These are phyloP conservation scores for Prinia subflava DNA, from an alignment of 2,113 vertebrate genomes.

Conservation along the genomic window DNA sequence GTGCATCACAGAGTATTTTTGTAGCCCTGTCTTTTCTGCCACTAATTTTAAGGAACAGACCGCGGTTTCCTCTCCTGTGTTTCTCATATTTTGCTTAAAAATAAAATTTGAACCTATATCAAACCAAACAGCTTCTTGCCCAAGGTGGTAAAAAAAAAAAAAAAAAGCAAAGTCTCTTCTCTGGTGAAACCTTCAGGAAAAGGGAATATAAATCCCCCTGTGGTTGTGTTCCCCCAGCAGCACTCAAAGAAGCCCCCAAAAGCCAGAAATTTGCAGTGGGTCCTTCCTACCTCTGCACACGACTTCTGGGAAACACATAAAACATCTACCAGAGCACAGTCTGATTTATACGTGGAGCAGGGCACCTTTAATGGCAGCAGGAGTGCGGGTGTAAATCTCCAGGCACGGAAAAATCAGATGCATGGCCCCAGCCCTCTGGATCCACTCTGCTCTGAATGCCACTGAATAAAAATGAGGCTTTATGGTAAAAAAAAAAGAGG, in stretches of 20 bases:
- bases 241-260: neutral
- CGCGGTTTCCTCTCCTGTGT: neutral
- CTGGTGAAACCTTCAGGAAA: neutral
- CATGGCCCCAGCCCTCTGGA: neutral
- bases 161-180: neutral
- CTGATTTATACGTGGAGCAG: slow-evolving; percentile 25
- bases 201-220: neutral
- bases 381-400: neutral
- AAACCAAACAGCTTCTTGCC: slow-evolving; percentile 27
- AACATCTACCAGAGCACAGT: neutral
- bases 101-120: neutral
- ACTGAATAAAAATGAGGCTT: slow-evolving; percentile 19
- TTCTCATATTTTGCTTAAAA: slow-evolving; percentile 34
- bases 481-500: neutral
- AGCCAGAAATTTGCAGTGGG: neutral
- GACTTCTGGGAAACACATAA: neutral
- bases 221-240: neutral
- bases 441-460: neutral
- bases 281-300: accelerated
- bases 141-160: neutral
- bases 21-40: neutral
- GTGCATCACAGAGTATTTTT: neutral
- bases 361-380: neutral
- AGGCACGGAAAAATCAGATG: neutral
- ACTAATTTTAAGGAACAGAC: slow-evolving; percentile 26